Conservation (phyloP, 2,888 invertebrate genomes). For the Escarpia spicata region DNA sequence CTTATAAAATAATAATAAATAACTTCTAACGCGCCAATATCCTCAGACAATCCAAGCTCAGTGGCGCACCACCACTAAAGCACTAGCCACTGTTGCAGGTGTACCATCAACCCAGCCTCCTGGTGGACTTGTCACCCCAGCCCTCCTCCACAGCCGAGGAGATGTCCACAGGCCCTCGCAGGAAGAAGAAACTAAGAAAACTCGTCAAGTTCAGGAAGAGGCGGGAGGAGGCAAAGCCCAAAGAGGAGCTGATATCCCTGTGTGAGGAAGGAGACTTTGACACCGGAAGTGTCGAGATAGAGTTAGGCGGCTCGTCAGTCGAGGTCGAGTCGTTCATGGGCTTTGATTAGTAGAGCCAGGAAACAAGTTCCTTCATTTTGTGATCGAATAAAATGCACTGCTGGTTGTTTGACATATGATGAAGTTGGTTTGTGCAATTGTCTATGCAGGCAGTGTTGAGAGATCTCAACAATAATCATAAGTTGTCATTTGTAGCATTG, state of each 20-base stretch:
- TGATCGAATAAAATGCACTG: background rate
- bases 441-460: background rate
- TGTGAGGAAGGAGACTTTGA: background rate
- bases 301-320: background rate
- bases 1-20: too few species aligned
- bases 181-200: background rate
- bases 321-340: background rate
- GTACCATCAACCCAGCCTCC: background rate
- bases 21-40: too few species aligned
- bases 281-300: background rate
- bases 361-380: background rate
- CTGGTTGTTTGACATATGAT: background rate
- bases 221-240: background rate
- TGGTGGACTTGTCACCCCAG: background rate
- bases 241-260: background rate
- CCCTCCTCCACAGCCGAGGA: background rate
- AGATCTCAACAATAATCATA: background rate
- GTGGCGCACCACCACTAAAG: too few species aligned
- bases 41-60: too few species aligned
- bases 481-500: background rate
- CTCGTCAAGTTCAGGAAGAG: conserved; percentile 6
- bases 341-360: background rate
- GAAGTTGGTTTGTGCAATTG: background rate
- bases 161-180: background rate
- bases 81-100: background rate